Conservation (phyloP, 2,888 invertebrate genomes). For the Pollenia angustigena region DNA sequence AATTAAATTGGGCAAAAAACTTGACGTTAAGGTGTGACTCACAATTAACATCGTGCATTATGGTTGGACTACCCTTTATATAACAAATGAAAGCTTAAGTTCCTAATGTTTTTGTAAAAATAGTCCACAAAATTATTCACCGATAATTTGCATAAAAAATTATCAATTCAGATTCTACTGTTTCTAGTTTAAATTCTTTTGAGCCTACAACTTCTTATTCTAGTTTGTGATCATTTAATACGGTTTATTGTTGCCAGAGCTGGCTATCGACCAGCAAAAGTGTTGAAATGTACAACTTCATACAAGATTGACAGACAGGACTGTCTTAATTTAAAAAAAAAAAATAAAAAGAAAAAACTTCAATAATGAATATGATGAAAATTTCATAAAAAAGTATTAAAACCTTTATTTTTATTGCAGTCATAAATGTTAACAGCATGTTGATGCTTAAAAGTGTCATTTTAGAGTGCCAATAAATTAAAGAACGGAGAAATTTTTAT, state of each 20-base stretch:
- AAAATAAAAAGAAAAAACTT: not conserved
- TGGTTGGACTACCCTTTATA: too few species aligned
- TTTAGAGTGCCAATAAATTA: conserved; percentile 69
- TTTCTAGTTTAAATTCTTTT: not conserved
- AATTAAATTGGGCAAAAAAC: too few species aligned
- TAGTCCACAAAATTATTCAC: too few species aligned
- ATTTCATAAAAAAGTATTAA: conserved; percentile 40
- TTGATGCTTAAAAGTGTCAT: conserved; percentile 61
- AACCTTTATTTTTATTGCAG: conserved; percentile 43
- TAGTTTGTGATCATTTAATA: conserved; percentile 34
- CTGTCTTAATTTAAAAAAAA: not conserved
- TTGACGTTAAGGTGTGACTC: too few species aligned
- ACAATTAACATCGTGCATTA: too few species aligned
- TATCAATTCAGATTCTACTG: conserved; percentile 5
- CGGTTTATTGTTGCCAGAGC: not conserved
- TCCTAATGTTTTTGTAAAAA: too few species aligned
- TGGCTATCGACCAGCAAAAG: conserved; percentile 34
- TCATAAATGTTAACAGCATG: conserved; percentile 67
- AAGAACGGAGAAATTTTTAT: conserved; percentile 64
- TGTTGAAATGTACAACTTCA: conserved; percentile 52
- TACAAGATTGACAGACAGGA: conserved; percentile 44
- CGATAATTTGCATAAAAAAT: too few species aligned
- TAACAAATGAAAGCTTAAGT: too few species aligned
- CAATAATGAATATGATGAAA: conserved; percentile 32
- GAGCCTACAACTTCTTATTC: not conserved